phyloP scores from a whole-genome alignment of 1,140 invertebrate genomes.

The Calliphora vicina region DNA sequence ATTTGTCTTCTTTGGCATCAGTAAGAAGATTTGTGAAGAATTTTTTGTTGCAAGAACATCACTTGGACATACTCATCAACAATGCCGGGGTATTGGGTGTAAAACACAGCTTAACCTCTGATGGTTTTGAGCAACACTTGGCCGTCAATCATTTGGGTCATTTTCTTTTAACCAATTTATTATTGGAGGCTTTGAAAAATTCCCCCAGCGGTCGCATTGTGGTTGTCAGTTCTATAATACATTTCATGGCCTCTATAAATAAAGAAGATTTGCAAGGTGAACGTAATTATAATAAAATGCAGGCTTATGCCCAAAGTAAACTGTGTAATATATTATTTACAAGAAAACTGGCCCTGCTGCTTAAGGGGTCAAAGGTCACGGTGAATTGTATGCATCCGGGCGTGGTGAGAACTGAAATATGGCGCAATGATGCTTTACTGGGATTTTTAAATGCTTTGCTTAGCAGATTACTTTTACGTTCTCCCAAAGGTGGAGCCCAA shows the following conservation, averaged over 20 bases:
- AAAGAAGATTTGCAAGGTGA: slow-evolving; percentile 77
- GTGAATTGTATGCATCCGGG: slow-evolving; percentile 87
- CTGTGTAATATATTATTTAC: slow-evolving; percentile 87
- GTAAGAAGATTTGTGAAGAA: slow-evolving; percentile 74
- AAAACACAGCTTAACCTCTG: slow-evolving; percentile 71
- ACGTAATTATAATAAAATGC: slow-evolving; percentile 70
- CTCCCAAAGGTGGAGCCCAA: slow-evolving; percentile 63
- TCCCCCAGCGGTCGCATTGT: slow-evolving; percentile 76
- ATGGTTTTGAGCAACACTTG: slow-evolving; percentile 86
- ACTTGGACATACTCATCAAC: slow-evolving; percentile 83
- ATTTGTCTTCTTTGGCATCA: slow-evolving; percentile 78
- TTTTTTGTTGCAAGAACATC: slow-evolving; percentile 70
- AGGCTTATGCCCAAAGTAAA: slow-evolving; percentile 85
- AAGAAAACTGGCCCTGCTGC: slow-evolving; percentile 73
- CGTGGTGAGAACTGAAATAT: slow-evolving; percentile 80
- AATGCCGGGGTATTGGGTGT: slow-evolving; percentile 88
- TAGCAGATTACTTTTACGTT: slow-evolving; percentile 70
- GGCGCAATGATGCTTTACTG: slow-evolving; percentile 58
- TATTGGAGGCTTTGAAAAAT: slow-evolving; percentile 75
- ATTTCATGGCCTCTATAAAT: slow-evolving; percentile 74
- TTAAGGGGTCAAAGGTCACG: slow-evolving; percentile 78
- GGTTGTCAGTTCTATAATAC: slow-evolving; percentile 75
- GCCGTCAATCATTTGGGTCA: slow-evolving; percentile 85
- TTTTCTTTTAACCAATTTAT: slow-evolving; percentile 85
- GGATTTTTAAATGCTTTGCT: neutral